A percentile compares a stretch with the other conserved stretches of the same genome.
phyloP scores from a whole-genome alignment of 2,113 vertebrate genomes.

The Genyomyrus donnyi region DNA sequence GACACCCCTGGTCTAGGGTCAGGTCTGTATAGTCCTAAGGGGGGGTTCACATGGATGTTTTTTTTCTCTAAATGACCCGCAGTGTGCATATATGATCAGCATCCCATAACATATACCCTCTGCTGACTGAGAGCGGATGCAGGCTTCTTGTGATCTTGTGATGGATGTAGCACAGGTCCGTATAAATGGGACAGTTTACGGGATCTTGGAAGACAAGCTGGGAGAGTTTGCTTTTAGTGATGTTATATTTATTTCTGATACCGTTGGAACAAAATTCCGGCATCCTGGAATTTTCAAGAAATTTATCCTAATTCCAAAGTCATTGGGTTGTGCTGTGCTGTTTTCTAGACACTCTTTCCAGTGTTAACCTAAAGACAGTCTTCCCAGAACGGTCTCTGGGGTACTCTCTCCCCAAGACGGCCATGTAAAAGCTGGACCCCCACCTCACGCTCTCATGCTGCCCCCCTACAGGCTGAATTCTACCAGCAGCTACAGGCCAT shows the following conservation, averaged over 20 bases:
- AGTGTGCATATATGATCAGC: background rate
- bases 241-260: background rate
- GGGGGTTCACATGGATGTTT: background rate
- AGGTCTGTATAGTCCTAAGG: background rate
- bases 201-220: background rate
- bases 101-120: background rate
- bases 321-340: background rate
- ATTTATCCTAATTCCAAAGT: background rate
- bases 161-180: background rate
- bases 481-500: conserved; percentile 12
- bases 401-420: background rate
- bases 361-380: background rate
- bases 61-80: background rate
- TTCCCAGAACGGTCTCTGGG: background rate
- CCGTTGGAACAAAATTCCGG: background rate
- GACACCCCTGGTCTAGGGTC: background rate
- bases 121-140: background rate
- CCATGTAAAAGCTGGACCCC: background rate
- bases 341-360: background rate
- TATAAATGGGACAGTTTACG: too few relatives aligned
- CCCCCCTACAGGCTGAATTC: background rate
- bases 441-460: background rate
- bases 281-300: background rate
- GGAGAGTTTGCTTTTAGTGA: background rate
- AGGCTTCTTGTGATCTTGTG: background rate